Conservation (phyloP, 2,113 vertebrate species). For the Chaetura pelagica region DNA sequence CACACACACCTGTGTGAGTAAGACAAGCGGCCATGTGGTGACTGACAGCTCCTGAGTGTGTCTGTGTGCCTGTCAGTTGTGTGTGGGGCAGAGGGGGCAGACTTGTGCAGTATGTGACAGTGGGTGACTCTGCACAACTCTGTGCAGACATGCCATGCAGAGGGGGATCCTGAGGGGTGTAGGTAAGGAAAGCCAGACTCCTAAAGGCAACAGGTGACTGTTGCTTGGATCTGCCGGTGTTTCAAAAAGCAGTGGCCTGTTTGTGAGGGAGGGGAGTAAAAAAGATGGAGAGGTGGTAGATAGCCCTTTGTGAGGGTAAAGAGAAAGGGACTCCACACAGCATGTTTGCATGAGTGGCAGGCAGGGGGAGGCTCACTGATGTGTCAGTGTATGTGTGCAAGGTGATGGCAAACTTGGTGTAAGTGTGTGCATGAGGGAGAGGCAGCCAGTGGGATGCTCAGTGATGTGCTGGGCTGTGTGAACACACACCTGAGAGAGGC, state of each 20-base stretch:
- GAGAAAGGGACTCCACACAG: rapidly evolving
- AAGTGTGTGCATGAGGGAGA: background rate
- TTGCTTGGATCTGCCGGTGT: background rate
- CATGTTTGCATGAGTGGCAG: rapidly evolving
- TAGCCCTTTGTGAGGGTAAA: background rate
- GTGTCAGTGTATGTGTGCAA: background rate
- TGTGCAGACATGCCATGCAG: rapidly evolving
- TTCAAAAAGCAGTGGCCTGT: background rate
- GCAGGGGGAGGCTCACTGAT: background rate
- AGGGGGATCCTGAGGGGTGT: background rate
- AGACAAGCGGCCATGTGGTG: background rate
- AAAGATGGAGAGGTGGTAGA: background rate
- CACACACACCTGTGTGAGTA: background rate
- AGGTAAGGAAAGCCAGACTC: background rate
- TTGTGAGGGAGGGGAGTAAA: background rate
- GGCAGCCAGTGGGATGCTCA: background rate
- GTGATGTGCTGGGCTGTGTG: background rate
- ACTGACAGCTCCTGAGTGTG: background rate
- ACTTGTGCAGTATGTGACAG: background rate
- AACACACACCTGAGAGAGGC: background rate
- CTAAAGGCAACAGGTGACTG: background rate
- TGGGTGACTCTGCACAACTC: background rate
- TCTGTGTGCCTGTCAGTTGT: background rate
- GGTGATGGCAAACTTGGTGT: rapidly evolving
- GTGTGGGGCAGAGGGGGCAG: background rate